phyloP scores from a whole-genome alignment of 2,113 vertebrate genomes.

The Crotalus viridis region DNA sequence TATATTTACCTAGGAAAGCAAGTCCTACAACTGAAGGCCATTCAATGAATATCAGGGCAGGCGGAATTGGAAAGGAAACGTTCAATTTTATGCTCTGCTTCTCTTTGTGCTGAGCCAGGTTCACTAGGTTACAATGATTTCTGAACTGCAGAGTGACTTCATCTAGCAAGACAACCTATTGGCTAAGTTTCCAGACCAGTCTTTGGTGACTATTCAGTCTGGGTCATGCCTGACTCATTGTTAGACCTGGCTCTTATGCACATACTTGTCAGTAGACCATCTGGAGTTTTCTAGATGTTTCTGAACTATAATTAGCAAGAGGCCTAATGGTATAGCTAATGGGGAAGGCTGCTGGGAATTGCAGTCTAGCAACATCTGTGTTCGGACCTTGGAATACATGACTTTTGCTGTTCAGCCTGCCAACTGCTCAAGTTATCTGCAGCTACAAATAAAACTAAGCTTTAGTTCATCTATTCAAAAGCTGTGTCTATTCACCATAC shows the following conservation, averaged over 20 bases:
- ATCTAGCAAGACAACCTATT: not conserved
- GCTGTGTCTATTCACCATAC: conserved; percentile 29
- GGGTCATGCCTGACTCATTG: not conserved
- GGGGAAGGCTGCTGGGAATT: not conserved
- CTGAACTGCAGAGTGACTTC: not conserved
- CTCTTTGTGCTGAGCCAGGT: not conserved
- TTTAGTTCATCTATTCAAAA: not conserved
- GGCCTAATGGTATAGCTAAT: not conserved
- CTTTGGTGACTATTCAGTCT: not conserved
- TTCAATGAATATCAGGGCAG: not conserved
- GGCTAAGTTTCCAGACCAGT: not conserved
- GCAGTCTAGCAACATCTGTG: not conserved
- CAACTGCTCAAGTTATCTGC: not conserved
- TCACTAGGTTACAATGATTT: not conserved
- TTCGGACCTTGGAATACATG: not conserved
- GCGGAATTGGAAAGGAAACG: not conserved
- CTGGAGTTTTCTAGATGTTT: not conserved
- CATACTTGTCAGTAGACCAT: not conserved
- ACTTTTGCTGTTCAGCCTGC: not conserved
- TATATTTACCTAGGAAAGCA: not conserved
- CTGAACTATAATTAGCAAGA: not conserved
- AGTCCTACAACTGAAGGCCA: not conserved
- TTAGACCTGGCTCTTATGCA: not conserved
- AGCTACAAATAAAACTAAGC: not conserved
- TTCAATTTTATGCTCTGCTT: not conserved